Conservation (phyloP, 2,113 vertebrate genomes). For the Calyptommatus sinebrachiatus region DNA sequence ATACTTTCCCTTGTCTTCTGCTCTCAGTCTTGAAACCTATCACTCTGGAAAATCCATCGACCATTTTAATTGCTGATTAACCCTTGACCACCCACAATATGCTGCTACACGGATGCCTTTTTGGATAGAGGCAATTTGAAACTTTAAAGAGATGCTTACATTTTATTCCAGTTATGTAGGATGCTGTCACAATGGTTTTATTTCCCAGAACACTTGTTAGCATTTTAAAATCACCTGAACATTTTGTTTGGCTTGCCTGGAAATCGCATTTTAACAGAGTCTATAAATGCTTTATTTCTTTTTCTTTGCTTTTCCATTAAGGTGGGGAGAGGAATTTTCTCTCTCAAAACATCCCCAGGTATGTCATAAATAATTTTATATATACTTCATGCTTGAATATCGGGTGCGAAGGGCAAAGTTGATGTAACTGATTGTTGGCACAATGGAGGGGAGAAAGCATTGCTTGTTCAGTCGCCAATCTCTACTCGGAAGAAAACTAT, state of each 20-base stretch:
- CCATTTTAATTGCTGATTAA: background rate
- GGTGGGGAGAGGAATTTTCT: conserved; percentile 96
- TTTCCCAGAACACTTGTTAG: no score
- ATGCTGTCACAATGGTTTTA: background rate
- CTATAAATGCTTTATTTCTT: conserved; percentile 30
- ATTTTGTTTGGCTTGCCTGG: background rate
- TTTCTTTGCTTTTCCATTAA: conserved; percentile 54
- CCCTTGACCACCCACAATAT: background rate
- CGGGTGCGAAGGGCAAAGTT: background rate
- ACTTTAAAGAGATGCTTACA: no score
- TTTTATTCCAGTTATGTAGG: no score
- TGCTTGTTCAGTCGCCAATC: no score
- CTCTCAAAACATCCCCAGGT: conserved; percentile 94
- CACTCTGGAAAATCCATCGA: background rate
- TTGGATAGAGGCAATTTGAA: background rate
- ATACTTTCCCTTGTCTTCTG: no score
- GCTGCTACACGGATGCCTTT: background rate
- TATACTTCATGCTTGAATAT: background rate
- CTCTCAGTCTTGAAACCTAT: no score
- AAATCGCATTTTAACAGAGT: background rate
- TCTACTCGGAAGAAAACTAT: no score
- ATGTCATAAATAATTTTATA: conserved; percentile 21
- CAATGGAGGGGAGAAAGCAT: no score
- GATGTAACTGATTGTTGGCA: background rate
- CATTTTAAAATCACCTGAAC: background rate